These are phyloP conservation scores for Sesamia inferens DNA, from an alignment of 2,888 invertebrate genomes.

Conservation along the genomic window DNA sequence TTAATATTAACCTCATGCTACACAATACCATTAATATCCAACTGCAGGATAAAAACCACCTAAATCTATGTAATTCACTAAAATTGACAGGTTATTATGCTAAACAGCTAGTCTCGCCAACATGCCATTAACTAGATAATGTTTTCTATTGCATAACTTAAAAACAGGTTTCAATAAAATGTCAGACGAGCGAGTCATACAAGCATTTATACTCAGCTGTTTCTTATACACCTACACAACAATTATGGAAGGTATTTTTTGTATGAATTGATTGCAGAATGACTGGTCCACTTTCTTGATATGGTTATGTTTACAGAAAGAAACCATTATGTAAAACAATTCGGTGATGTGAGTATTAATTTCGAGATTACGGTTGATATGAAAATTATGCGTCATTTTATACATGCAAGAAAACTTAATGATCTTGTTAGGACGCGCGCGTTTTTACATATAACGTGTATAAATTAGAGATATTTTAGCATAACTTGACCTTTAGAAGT, in stretches of 20 bases:
- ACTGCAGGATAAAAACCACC: constrained; percentile 52
- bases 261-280: constrained; percentile 74
- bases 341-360: constrained; percentile 45
- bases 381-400: constrained; percentile 11
- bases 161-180: constrained; percentile 84
- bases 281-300: constrained; percentile 71
- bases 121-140: constrained; percentile 79
- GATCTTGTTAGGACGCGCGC: constrained; percentile 2
- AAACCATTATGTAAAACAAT: constrained; percentile 70
- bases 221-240: constrained; percentile 75
- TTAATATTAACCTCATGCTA: constrained; percentile 31
- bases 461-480: constrained; percentile 9
- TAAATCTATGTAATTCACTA: constrained; percentile 63
- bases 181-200: constrained; percentile 79
- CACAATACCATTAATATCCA: constrained; percentile 36
- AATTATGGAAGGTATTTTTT: constrained; percentile 76
- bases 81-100: constrained; percentile 83
- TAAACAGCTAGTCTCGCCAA: constrained; percentile 74
- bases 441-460: constrained; percentile 18
- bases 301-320: constrained; percentile 70
- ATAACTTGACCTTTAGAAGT: constrained; percentile 11
- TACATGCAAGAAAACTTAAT: constrained; percentile 15
- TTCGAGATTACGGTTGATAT: background rate
- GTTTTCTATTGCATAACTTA: constrained; percentile 86
- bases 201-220: constrained; percentile 80